A percentile compares a stretch with the other conserved stretches of the same genome.
Evolutionary conservation across 30 jellyfish, hydroid and myxozoan genomes (phyloP).

Genomic region (Cassiopea xamachana): DNA sequence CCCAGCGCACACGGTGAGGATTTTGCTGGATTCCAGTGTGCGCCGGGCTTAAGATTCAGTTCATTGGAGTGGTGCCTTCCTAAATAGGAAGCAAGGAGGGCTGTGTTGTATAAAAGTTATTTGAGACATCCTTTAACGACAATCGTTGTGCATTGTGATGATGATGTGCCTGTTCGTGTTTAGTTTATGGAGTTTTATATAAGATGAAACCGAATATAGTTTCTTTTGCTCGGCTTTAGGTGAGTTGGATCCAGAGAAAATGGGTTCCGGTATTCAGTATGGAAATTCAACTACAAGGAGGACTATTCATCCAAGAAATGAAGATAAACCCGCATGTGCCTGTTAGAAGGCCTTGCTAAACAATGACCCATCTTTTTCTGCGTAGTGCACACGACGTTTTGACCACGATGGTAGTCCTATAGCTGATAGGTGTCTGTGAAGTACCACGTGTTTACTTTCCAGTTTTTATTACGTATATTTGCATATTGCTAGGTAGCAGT

Average conservation of each 20-base stretch:
- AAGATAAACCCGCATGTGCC: slow-evolving; percentile 79
- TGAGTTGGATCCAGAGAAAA: slow-evolving; percentile 98
- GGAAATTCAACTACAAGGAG: slow-evolving; percentile 97
- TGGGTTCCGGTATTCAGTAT: slow-evolving; percentile 99
- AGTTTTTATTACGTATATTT: not conserved
- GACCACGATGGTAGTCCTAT: not conserved
- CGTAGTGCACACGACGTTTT: not conserved
- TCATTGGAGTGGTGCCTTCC: too few relatives aligned
- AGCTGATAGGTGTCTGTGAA: not conserved
- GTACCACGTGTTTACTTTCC: not conserved
- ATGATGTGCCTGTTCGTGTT: too few relatives aligned
- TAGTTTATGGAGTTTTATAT: too few relatives aligned
- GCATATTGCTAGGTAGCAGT: slow-evolving; percentile 3
- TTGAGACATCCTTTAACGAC: too few relatives aligned
- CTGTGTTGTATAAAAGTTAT: too few relatives aligned
- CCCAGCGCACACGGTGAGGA: too few relatives aligned
- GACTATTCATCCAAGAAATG: slow-evolving; percentile 68
- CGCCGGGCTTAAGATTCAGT: too few relatives aligned
- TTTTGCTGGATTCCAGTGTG: too few relatives aligned
- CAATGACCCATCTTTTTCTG: not conserved
- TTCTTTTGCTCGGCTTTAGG: slow-evolving; percentile 49
- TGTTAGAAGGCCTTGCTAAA: slow-evolving; percentile 7
- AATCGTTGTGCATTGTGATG: too few relatives aligned
- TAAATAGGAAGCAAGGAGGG: too few relatives aligned
- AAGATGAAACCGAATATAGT: too few relatives aligned